Base-by-base conservation (phyloP, 2,888 invertebrate genomes). In the Cybosia mesomella region DNA sequence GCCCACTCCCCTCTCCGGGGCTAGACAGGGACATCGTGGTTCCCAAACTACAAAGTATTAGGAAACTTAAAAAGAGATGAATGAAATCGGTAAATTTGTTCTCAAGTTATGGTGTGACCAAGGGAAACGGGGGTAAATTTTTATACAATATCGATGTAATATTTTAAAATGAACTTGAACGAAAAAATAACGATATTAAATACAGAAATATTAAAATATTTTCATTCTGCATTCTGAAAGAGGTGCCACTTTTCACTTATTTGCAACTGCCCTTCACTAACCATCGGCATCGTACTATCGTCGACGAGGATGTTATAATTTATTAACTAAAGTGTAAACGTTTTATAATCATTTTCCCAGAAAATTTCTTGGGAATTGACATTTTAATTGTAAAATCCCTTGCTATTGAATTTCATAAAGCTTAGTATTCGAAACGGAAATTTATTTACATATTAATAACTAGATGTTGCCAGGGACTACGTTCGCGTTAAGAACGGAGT, bases 351-450 rank as follows among this genome's bases (percentile, higher is more conserved):
- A 15, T 22, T 5, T 63, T 22, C 8, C 15, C 28, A 5, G 22
- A 53, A 15, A 36, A 54, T 22, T 34, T 22, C 34, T 22, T 18
- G 58, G 54, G 65, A 67, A 70, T 72, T 60, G 21, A 66, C 49
- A 57, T 58, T 18, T 22, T 34, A 36, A 63, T 63, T 63, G 22
- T 34, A 63, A 54, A 54, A 63, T 28, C 22, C 54, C 34, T 53
- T 1, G 21, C 4, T 21, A 15, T 2, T 53, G n/a, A 62, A 34
- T 32, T 62, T 62, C 32, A 62, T 62, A 32, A 62, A 32, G 28
- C 61, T 18, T 28, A 49, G 28, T 60, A 43, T 43, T 39, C 24
- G 39, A 60, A 43, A 39, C 11, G 43, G 43, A 24, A n/a, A 60
- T 43, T 49, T 43, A 61, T 60, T 60, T 61, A 53, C 62, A 62